Evolutionary conservation across 2,797 vertebrate species (phyloP), one percentile per base, ranked within the genome.

Genomic region (Eremophila alpestris): DNA sequence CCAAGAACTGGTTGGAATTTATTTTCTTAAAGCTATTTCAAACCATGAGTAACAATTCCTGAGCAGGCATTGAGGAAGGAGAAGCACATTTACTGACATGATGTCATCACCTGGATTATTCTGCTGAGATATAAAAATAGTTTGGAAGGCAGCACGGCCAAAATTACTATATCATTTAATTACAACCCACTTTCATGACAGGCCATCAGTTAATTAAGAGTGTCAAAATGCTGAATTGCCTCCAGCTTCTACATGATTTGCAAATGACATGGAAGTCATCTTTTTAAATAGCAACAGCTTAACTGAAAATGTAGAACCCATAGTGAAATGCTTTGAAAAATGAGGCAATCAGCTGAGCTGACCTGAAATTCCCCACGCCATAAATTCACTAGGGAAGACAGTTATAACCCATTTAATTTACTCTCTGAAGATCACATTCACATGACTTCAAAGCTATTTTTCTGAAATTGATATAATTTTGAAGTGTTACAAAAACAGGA

Each of bases 211-310:
- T 96, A 96, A 95, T 97, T 97, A 95, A 90, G 89, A 94, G 74
- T 91, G 94, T 94, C 89, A 96, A 95, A 94, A 94, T 92, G 83
- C 85, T 93, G 93, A 93, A 93, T 70, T 91, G 94, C 85, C 93
- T 95, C 83, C 83, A 95, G 93, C 65, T 94, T 94, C 80, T 86
- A 76, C 74, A 65, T 83, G 78, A 82, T 95, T 92, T 94, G 84
- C 73, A 92, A 86, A 81, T 93, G 89, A 95, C 80, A 88, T 29
- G 46, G 82, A 97, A 96, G 87, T 95, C 43, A 79, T 91, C 48
- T 70, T 96, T 88, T 96, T 90, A 93, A 95, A 94, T 84, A 96
- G 93, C 73, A 92, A 59, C 76, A 92, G 69, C 80, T 95, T 91
- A 89, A 89, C 82, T 79, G 76, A 89, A 94, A 92, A 83, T 45